These are phyloP conservation scores for Phoxinus phoxinus DNA, from an alignment of 2,113 vertebrate species.

Conservation along the genomic window DNA sequence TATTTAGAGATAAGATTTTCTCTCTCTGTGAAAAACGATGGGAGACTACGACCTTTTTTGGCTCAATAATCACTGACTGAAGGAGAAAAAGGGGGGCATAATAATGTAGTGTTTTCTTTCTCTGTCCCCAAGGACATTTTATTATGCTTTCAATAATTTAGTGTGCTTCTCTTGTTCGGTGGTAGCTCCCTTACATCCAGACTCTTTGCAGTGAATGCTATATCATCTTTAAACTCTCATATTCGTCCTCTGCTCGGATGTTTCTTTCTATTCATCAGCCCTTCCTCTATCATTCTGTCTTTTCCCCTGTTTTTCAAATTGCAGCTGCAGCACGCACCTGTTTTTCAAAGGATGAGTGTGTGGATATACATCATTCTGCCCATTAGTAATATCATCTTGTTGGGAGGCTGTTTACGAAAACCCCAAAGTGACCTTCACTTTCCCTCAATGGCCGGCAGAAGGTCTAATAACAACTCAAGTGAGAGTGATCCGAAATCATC, in stretches of 20 bases:
- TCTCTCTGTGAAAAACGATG: constrained; percentile 55
- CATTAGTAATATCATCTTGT: constrained; percentile 40
- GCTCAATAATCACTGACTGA: constrained; percentile 63
- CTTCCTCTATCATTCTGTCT: constrained; percentile 57
- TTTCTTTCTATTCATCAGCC: constrained; percentile 46
- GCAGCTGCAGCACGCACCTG: constrained; percentile 20
- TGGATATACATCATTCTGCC: constrained; percentile 32
- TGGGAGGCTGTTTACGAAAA: constrained; percentile 22
- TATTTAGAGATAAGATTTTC: constrained; percentile 74
- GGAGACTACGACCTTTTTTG: constrained; percentile 59
- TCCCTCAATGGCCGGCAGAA: constrained; percentile 4
- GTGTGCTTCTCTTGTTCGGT: constrained; percentile 61
- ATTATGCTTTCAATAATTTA: constrained; percentile 75
- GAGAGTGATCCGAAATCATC: constrained; percentile 21
- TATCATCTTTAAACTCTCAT: constrained; percentile 46
- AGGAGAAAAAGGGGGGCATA: constrained; percentile 53
- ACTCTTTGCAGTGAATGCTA: constrained; percentile 38
- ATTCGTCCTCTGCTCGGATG: constrained; percentile 26
- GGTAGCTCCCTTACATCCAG: constrained; percentile 37
- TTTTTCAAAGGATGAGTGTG: neutral
- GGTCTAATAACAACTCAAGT: constrained; percentile 27
- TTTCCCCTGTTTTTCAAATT: constrained; percentile 50
- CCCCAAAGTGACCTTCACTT: constrained; percentile 53
- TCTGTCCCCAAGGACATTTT: constrained; percentile 72
- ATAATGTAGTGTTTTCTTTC: constrained; percentile 68